Base-by-base conservation (phyloP, 2,888 invertebrate genomes). In the Ptychoptera contaminata region DNA sequence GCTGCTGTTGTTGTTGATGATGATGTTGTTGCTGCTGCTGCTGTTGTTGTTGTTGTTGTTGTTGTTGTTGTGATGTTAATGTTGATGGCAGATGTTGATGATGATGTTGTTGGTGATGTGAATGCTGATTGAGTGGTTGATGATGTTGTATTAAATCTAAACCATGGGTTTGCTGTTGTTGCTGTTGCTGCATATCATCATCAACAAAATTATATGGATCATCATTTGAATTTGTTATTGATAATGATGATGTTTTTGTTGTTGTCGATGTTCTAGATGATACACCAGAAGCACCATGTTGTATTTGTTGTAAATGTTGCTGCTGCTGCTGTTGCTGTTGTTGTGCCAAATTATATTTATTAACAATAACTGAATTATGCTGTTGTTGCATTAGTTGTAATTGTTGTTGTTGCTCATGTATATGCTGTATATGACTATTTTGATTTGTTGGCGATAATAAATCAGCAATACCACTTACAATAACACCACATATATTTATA, bases 171-270 rank as follows among this genome's bases (percentile, higher is more conserved):
- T 41, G 48, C 35, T 31, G 46, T 40, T 8, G 45, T 44, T 44
- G 40, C 51, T 42, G 55, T 50, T 7, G 59, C 54, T 11, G 52
- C 50, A 43, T 51, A 42, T 84, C 83, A 58, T 86, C 86, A 61
- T 84, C 83, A 50, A 87, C 85, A 66, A 87, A 88, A 58, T 82
- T 83, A 64, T 87, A 88, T 3, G 86, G 84, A 63, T 86, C 86
- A 54, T 81, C 79, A 6, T 46, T 34, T n/a, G 46, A 36, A 39
- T 48, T 37, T 36, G 48, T 37, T 30, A 47, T 36, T 36, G 47
- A 49, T 36, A 40, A 42, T 37, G 48, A 47, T 11, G 46, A 46
- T 36, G 46, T 10, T 11, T 32, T 31, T 9, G 37, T 45, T 43
- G 23, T 48, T 16, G 30, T 36, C n/a, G 37, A 37, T 46, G 38